A percentile compares a stretch with the other conserved stretches of the same genome.
phyloP scores from a whole-genome alignment of 2,888 invertebrate genomes.

The Rhingia rostrata region DNA sequence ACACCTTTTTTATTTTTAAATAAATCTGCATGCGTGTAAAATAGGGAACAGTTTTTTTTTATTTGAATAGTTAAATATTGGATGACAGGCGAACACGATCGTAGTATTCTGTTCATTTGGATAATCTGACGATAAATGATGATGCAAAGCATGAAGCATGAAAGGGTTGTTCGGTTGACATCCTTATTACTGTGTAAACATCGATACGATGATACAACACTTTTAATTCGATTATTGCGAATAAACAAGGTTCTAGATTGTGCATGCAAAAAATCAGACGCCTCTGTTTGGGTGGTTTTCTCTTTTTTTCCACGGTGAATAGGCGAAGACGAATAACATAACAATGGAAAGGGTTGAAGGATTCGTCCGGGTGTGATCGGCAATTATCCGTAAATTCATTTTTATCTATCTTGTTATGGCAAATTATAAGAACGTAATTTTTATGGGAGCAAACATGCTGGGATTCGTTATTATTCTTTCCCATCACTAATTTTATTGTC shows the following conservation, averaged over 20 bases:
- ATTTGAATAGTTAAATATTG: constrained; percentile 42
- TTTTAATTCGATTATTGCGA: constrained; percentile 69
- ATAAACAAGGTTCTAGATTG: constrained; percentile 9
- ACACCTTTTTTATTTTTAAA: constrained; percentile 64
- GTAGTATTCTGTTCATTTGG: constrained; percentile 66
- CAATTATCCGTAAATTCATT: constrained; percentile 65
- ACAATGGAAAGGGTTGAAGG: constrained; percentile 58
- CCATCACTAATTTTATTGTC: constrained; percentile 60
- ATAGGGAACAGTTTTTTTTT: constrained; percentile 25
- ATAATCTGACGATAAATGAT: constrained; percentile 74
- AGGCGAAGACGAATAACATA: neutral
- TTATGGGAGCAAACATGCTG: constrained; percentile 26
- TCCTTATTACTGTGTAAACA: constrained; percentile 73
- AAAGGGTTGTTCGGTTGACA: constrained; percentile 67
- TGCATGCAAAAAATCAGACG: constrained; percentile 17
- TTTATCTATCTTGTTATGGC: constrained; percentile 60
- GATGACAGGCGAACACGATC: constrained; percentile 70
- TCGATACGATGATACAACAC: constrained; percentile 70
- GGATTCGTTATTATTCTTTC: constrained; percentile 53
- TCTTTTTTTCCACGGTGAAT: neutral
- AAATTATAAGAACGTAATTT: constrained; percentile 41
- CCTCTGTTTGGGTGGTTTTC: neutral
- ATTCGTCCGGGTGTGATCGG: constrained; percentile 37
- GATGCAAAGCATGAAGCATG: constrained; percentile 66
- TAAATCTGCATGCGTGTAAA: constrained; percentile 48